Conservation (phyloP, 1,140 invertebrate species). For the Marisa cornuarietis region DNA sequence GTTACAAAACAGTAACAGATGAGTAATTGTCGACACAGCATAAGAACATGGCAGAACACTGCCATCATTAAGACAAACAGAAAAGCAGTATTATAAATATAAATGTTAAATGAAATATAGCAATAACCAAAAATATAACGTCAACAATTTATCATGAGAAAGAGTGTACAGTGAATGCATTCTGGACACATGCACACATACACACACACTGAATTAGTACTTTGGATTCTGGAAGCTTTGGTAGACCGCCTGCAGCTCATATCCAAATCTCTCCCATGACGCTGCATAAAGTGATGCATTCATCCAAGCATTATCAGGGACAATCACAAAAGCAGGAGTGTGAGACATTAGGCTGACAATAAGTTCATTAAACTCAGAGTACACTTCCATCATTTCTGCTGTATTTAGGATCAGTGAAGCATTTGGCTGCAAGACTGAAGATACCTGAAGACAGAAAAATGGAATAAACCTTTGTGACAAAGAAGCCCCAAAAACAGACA, state of each 20-base stretch:
- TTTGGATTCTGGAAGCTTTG: neutral
- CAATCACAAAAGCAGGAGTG: conserved; percentile 3
- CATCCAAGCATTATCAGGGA: conserved; percentile 9
- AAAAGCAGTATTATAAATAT: neutral
- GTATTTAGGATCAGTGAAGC: neutral
- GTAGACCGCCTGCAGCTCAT: conserved; percentile 2
- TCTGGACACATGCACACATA: neutral
- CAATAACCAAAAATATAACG: neutral
- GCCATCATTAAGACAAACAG: too few relatives aligned
- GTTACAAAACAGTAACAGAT: too few relatives aligned
- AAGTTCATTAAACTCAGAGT: conserved; percentile 3
- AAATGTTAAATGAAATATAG: neutral
- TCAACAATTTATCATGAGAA: neutral
- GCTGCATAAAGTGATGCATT: conserved; percentile 11
- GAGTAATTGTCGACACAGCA: too few relatives aligned
- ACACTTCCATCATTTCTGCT: neutral
- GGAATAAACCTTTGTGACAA: too few relatives aligned
- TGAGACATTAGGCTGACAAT: neutral
- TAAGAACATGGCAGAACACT: too few relatives aligned
- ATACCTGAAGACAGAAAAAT: neutral
- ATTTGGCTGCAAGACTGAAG: neutral
- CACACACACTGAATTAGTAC: neutral
- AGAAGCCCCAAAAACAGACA: too few relatives aligned
- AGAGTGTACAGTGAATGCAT: too few relatives aligned
- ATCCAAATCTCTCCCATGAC: conserved; percentile 1